Base-by-base conservation (phyloP, 2,888 invertebrate genomes). In the Gymnoscelis rufifasciata region DNA sequence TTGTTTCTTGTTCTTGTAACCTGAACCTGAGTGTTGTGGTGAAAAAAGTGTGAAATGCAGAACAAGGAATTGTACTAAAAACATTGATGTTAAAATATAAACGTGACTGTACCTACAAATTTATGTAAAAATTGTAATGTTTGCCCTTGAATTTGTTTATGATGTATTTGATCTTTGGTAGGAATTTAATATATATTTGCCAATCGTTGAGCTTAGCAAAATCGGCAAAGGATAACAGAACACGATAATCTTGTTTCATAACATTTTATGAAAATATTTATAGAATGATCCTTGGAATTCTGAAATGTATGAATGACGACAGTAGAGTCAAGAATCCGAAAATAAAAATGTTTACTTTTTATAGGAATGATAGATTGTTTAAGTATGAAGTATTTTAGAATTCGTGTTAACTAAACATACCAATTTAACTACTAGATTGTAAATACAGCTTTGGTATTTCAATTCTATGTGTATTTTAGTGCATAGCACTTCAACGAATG, bases 401-500 rank as follows among this genome's bases (percentile, higher is more conserved):
- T 19, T 26, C 1, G 8, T 26, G 26, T 26, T 6, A n/a, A 7
- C 26, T 8, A 7, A 26, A 35, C 24, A 28, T 27, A 26, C 42
- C 35, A 42, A 27, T 42, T 7, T 10, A 27, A 33, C 13, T 8
- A 27, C 4, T 13, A 24, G 19, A 36, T n/a, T 19, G n/a, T 42
- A 36, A 42, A 42, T 27, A 42, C 19, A 35, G 6, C 10, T 26
- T 14, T 26, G 14, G 14, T 33, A 38, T 24, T 27, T 14, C 38
- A 10, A 11, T 33, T 29, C 15, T 7, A 38, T 13, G 6, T 31
- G 7, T 31, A 27, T 8, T 37, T 14, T 28, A 19, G 38, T 44
- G 44, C 38, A 38, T 44, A 14, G 38, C 38, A 33, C 31, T 19
- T 19, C 19, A 19, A 19, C 5, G 19, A 19, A 19, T 19, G 19